Base-by-base conservation (phyloP, 2,888 invertebrate genomes). In the Atrina japonica region DNA sequence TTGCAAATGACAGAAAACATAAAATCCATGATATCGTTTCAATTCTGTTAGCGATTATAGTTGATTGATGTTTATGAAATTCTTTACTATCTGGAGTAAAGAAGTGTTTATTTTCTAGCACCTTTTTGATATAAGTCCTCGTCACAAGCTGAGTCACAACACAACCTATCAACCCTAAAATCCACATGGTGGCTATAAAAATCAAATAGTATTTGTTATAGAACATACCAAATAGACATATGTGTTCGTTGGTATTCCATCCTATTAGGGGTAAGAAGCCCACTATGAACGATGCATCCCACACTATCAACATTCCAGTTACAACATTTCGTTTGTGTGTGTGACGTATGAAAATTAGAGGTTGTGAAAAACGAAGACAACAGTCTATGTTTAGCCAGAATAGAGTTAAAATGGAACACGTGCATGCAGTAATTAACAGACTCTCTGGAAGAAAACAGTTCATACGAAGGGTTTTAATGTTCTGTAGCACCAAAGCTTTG, bases 361-460 rank as follows among this genome's bases (percentile, higher is more conserved):
- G 84, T 11, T 74, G 68, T 1, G 80, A 61, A 25, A 88, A 75
- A 45, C 82, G 78, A 7, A 85, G 56, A 68, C 75, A 84, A 18
- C 84, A 80, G 70, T 87, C 86, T 11, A 80, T 45, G 60, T 84
- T 82, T 18, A 87, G 70, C 72, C 81, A 81, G 11, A 88, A 69
- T 9, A 85, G 71, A 0, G 83, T 81, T 21, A 83, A 59, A 40
- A 79, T 77, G 16, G 81, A 79, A 5, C 85, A 83, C 1, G 83
- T 81, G 6, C 82, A 75, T 0, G 84, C 84, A 0, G 85, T 81
- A 43, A 87, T 76, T 21, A 88, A 81, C 14, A 88, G 61, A 61
- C 85, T 85, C 47, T 88, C 88, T 1, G 86, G 83, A 27, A 88
- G 77, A 73, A 88, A 88, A 70, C 85, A 86, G 73, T 87, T 86